Conservation (phyloP, 1,140 invertebrate species). For the Cephus cinctus region DNA sequence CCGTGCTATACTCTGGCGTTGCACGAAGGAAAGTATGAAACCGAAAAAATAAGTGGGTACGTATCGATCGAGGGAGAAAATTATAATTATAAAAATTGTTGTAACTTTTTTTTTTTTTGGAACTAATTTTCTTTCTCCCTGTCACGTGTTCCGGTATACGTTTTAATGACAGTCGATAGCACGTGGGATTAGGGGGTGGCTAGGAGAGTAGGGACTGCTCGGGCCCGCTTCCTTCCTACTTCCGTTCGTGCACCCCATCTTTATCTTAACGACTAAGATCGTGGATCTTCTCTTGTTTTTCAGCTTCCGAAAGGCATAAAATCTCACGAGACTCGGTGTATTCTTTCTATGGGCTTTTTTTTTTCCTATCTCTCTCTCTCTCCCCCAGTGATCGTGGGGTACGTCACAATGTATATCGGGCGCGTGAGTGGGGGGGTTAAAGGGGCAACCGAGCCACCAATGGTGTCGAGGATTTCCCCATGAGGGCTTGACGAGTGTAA, state of each 20-base stretch:
- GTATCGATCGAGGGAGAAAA: background rate
- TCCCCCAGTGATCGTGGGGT: no score
- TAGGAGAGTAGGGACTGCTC: no score
- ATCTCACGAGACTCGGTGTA: no score
- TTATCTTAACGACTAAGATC: conserved; percentile 34
- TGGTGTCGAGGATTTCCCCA: conserved; percentile 2
- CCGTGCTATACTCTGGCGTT: no score
- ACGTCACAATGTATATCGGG: background rate
- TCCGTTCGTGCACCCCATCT: background rate
- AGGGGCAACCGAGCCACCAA: conserved; percentile 2
- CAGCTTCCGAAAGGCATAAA: conserved; percentile 45
- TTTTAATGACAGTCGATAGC: conserved; percentile 33
- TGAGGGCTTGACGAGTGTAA: conserved; percentile 1
- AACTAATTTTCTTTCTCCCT: no score
- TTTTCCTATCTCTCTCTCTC: no score
- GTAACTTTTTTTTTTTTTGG: no score
- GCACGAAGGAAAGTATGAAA: background rate
- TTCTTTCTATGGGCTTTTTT: no score
- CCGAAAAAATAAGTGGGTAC: background rate
- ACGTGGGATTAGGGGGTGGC: no score
- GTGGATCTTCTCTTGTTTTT: conserved; percentile 38
- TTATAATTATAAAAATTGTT: no score
- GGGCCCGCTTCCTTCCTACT: no score
- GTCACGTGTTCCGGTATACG: conserved; percentile 11
- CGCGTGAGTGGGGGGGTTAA: no score